Conservation (phyloP, 2,797 vertebrate genomes). For the Gymnocypris eckloni region DNA sequence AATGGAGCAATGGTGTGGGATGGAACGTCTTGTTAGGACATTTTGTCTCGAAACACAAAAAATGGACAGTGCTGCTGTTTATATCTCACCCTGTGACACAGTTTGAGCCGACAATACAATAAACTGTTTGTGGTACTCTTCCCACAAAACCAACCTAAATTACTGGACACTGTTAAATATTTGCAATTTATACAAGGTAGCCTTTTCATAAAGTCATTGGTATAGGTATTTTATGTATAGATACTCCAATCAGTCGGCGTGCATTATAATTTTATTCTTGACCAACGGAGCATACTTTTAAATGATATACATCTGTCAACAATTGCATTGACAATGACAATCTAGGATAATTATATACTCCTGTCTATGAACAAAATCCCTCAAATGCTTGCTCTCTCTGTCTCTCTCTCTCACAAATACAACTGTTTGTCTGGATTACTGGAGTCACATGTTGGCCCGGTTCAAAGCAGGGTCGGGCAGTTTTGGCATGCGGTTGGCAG, state of each 20-base stretch:
- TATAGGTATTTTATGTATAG: neutral
- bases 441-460: slow-evolving; percentile 75
- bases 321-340: neutral
- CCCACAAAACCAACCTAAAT: neutral
- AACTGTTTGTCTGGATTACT: slow-evolving; percentile 59
- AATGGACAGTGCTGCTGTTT: slow-evolving; percentile 30
- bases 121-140: slow-evolving; percentile 1
- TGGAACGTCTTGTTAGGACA: slow-evolving; percentile 30
- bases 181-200: neutral
- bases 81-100: slow-evolving; percentile 26
- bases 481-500: slow-evolving; percentile 69
- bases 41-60: slow-evolving; percentile 36
- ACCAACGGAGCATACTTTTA: neutral
- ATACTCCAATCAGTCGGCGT: neutral
- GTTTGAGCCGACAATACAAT: slow-evolving; percentile 10
- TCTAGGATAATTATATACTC: neutral
- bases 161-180: neutral
- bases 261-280: neutral
- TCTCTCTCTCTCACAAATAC: slow-evolving; percentile 16
- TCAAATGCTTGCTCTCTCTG: neutral
- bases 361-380: neutral
- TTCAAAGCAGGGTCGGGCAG: slow-evolving; percentile 74
- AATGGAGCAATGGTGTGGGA: slow-evolving; percentile 38
- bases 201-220: neutral
- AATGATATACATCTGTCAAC: neutral